These are phyloP conservation scores for Triplophysa dalaica DNA, from an alignment of 2,113 vertebrate species.

Conservation along the genomic window DNA sequence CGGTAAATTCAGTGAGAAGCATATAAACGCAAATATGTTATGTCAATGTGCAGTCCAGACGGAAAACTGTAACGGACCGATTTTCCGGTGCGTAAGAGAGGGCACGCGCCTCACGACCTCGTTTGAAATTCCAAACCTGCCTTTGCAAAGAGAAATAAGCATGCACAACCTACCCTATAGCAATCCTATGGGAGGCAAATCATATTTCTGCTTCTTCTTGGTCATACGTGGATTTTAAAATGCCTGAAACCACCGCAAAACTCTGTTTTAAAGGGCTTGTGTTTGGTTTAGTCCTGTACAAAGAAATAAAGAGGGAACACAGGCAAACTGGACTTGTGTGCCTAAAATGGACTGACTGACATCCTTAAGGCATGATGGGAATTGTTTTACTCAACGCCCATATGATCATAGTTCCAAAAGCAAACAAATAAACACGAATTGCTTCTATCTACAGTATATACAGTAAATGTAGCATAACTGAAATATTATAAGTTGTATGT, in stretches of 20 bases:
- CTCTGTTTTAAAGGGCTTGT: conserved; percentile 21
- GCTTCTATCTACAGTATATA: no score
- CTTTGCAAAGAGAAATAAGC: conserved; percentile 33
- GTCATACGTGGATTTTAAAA: conserved; percentile 22
- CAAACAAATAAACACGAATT: no score
- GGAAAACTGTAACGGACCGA: conserved; percentile 9
- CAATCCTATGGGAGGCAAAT: conserved; percentile 36
- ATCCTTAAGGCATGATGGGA: neutral
- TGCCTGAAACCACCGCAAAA: neutral
- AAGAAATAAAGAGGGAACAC: neutral
- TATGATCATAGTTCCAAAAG: no score
- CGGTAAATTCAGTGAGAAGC: neutral
- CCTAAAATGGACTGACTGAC: neutral
- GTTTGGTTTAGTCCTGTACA: neutral
- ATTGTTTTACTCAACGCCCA: neutral
- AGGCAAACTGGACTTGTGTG: neutral
- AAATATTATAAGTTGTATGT: no score
- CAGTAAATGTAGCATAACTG: no score
- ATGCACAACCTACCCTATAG: neutral
- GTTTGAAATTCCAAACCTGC: conserved; percentile 27
- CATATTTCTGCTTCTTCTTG: conserved; percentile 27
- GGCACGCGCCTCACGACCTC: neutral
- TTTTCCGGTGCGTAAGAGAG: conserved; percentile 8
- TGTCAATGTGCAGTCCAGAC: neutral
- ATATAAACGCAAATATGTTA: neutral